Evolutionary conservation across 2,113 vertebrate species (phyloP).

Genomic region (Ageneiosus marmoratus): DNA sequence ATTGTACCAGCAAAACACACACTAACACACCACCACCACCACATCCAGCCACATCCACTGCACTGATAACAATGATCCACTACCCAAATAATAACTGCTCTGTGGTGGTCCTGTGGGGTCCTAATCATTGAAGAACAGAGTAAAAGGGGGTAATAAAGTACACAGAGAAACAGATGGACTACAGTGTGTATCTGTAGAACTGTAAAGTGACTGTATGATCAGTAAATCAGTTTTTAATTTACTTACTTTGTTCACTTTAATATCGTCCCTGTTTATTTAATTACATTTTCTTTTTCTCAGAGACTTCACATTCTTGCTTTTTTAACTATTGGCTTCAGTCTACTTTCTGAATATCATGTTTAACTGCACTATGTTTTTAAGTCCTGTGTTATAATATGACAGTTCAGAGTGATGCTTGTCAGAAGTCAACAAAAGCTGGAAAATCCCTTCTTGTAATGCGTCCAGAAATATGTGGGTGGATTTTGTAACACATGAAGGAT

Average conservation of each 20-base stretch:
- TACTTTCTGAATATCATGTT: neutral
- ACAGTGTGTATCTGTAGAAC: too few relatives aligned
- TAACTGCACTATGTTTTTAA: neutral
- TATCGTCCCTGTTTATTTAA: neutral
- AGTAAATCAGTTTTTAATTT: neutral
- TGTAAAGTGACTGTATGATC: too few relatives aligned
- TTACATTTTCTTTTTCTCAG: too few relatives aligned
- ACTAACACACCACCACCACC: too few relatives aligned
- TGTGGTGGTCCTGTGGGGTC: too few relatives aligned
- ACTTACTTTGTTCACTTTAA: neutral
- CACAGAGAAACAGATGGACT: too few relatives aligned
- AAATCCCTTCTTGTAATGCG: slow-evolving; percentile 24
- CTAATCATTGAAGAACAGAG: too few relatives aligned
- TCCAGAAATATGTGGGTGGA: slow-evolving; percentile 40
- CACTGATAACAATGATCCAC: too few relatives aligned
- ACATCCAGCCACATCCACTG: too few relatives aligned
- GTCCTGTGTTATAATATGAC: neutral
- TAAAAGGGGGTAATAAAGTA: too few relatives aligned
- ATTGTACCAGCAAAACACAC: too few relatives aligned
- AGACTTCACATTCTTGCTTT: neutral
- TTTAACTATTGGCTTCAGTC: neutral
- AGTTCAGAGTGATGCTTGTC: neutral
- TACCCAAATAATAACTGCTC: too few relatives aligned
- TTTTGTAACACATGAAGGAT: neutral
- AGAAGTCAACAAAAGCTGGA: slow-evolving; percentile 27